These are phyloP conservation scores for Babyrousa celebensis DNA, from an alignment of 2,797 vertebrate genomes.

Conservation along the genomic window DNA sequence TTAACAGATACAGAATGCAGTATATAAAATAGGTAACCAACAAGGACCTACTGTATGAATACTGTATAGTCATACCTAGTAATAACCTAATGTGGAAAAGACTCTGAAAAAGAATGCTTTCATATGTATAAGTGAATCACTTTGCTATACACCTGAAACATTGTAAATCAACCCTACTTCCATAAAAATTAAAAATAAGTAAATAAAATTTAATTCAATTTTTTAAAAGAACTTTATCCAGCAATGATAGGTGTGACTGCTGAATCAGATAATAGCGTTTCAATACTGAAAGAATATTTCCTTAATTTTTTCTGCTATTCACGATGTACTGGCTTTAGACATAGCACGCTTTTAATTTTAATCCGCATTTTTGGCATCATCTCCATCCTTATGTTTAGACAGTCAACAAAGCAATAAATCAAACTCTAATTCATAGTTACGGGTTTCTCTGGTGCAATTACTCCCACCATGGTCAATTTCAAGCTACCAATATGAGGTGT, in stretches of 20 bases:
- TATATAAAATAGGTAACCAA: no score
- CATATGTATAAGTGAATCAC: background rate
- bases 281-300: constrained; percentile 9
- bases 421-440: background rate
- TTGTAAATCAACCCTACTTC: background rate
- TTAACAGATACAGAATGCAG: no score
- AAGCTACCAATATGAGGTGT: background rate
- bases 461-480: background rate
- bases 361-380: background rate
- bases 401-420: constrained; percentile 6
- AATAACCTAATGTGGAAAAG: background rate
- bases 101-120: no score
- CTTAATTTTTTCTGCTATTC: background rate
- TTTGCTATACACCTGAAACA: background rate
- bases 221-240: background rate
- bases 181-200: no score
- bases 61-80: background rate
- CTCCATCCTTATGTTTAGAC: constrained; percentile 6
- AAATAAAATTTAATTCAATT: background rate
- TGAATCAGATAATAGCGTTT: constrained; percentile 11
- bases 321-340: background rate
- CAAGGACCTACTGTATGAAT: no score
- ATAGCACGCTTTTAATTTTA: background rate
- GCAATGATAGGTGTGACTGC: background rate
- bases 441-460: constrained; percentile 27